These are phyloP conservation scores for Grallaria varia DNA, from an alignment of 2,113 vertebrate genomes.

Conservation along the genomic window DNA sequence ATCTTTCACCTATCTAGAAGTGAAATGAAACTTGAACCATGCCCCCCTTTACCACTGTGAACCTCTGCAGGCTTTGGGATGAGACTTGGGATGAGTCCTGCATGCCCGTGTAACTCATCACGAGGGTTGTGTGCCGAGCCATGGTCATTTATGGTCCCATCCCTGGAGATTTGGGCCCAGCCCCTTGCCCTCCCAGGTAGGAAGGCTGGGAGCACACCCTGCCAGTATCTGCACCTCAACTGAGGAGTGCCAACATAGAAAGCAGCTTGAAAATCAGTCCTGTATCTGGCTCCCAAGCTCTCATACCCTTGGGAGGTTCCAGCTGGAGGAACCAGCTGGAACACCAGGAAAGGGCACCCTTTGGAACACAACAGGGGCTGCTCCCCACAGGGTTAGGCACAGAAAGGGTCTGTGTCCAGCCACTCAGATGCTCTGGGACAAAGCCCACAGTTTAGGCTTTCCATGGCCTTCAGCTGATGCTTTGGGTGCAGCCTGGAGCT, in stretches of 20 bases:
- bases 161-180: background rate
- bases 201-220: background rate
- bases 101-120: background rate
- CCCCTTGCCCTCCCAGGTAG: background rate
- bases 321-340: background rate
- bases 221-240: background rate
- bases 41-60: background rate
- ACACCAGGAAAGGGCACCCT: accelerated
- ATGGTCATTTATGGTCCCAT: background rate
- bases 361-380: background rate
- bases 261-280: background rate
- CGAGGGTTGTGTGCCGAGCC: background rate
- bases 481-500: background rate
- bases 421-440: background rate
- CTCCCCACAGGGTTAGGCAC: background rate
- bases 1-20: background rate
- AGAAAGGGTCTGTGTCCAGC: background rate
- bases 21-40: background rate
- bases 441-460: background rate
- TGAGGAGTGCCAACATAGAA: background rate
- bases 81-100: background rate
- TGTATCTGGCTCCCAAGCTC: background rate
- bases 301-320: background rate
- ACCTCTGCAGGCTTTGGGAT: background rate
- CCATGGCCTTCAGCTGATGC: background rate